Conservation (phyloP, 2,797 vertebrate genomes). For the Gila robusta region DNA sequence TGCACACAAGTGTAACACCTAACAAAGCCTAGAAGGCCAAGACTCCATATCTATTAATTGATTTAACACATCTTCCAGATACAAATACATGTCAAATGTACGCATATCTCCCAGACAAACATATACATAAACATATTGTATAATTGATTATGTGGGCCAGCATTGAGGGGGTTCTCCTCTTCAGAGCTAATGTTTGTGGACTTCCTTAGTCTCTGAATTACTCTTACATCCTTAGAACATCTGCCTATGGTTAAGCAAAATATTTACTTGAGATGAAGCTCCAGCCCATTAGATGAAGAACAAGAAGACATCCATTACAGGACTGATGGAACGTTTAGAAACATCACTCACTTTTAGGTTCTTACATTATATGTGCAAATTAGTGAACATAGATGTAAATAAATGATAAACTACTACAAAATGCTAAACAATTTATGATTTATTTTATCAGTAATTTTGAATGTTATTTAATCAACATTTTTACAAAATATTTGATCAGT, state of each 20-base stretch:
- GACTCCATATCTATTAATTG: neutral
- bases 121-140: neutral
- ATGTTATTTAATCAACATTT: neutral
- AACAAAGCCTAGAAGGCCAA: neutral
- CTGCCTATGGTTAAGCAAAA: neutral
- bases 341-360: neutral
- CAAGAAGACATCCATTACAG: conserved; percentile 1
- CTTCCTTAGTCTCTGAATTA: neutral
- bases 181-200: neutral
- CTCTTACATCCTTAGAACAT: neutral
- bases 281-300: neutral
- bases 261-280: conserved; percentile 4
- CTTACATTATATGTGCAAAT: neutral
- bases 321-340: neutral
- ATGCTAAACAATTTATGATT: neutral
- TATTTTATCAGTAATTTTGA: neutral
- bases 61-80: conserved; percentile 1
- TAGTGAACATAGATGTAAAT: neutral
- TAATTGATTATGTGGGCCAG: neutral
- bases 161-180: neutral
- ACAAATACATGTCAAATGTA: neutral
- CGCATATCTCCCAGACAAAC: neutral
- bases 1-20: neutral
- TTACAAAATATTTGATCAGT: neutral
- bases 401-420: neutral